phyloP scores from a whole-genome alignment of 2,888 invertebrate genomes.

The Andrena bucephala region DNA sequence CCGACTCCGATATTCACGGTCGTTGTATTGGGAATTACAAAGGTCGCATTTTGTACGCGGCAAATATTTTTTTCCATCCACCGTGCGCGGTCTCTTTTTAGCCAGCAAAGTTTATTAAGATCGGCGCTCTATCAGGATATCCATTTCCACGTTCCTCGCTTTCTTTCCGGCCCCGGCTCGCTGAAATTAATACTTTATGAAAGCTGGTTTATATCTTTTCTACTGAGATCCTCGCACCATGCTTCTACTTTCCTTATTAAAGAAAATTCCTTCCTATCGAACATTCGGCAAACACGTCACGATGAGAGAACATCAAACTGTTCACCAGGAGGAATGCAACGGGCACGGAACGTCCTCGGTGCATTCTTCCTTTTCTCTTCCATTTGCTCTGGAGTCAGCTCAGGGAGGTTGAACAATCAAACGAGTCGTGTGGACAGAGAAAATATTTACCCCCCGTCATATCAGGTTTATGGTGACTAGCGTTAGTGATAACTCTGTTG shows the following conservation, averaged over 20 bases:
- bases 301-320: background rate
- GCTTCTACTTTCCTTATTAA: background rate
- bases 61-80: background rate
- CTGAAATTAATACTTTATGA: background rate
- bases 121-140: background rate
- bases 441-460: constrained; percentile 41
- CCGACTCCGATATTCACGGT: background rate
- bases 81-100: background rate
- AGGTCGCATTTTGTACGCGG: background rate
- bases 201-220: background rate
- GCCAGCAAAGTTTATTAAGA: background rate
- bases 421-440: background rate
- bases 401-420: background rate
- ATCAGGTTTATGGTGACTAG: constrained; percentile 39
- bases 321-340: background rate
- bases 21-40: background rate
- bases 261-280: background rate
- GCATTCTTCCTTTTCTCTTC: background rate
- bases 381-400: background rate
- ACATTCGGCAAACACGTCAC: background rate
- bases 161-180: background rate
- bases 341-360: background rate
- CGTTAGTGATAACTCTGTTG: constrained; percentile 12
- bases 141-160: background rate
- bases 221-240: background rate